A percentile compares a stretch with the other conserved stretches of the same genome.
Evolutionary conservation across 2,888 invertebrate genomes (phyloP).

Genomic region (Timema podura): DNA sequence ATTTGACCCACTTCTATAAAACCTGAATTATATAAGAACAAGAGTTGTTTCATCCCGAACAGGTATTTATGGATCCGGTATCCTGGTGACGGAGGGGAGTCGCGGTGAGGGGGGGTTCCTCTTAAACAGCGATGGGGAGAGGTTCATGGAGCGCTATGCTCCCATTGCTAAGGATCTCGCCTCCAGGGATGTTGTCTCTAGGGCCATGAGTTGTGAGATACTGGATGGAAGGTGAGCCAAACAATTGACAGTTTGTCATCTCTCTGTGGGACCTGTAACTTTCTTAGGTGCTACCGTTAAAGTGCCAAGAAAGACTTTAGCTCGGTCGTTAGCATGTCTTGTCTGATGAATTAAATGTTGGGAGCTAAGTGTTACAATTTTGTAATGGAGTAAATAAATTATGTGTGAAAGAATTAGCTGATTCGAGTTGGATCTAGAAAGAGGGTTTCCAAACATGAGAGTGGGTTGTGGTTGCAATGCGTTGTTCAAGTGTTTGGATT

Average conservation of each 20-base stretch:
- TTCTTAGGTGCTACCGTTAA: neutral
- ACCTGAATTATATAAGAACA: neutral
- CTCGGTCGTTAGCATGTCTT: too few species aligned
- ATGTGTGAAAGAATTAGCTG: too few species aligned
- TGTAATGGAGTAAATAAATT: too few species aligned
- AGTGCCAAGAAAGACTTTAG: neutral
- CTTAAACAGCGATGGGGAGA: slow-evolving; percentile 56
- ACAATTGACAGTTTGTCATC: too few species aligned
- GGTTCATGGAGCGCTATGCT: slow-evolving; percentile 59
- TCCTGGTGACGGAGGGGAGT: slow-evolving; percentile 59
- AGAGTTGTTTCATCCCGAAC: slow-evolving; percentile 34
- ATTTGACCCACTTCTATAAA: too few species aligned
- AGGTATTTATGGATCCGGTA: slow-evolving; percentile 55
- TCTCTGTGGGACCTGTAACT: neutral
- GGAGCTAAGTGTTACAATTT: too few species aligned
- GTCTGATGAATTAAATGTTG: too few species aligned
- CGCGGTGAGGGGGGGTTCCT: slow-evolving; percentile 61
- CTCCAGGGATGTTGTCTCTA: slow-evolving; percentile 59
- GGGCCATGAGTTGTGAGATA: slow-evolving; percentile 59
- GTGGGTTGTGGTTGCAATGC: too few species aligned
- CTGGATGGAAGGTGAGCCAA: slow-evolving; percentile 44
- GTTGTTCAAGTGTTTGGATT: too few species aligned
- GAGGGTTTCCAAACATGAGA: too few species aligned
- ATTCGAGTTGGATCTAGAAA: too few species aligned
- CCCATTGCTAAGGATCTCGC: slow-evolving; percentile 61